Conservation (phyloP, 2,888 invertebrate genomes). For the Hermaeophaga mercurialis region DNA sequence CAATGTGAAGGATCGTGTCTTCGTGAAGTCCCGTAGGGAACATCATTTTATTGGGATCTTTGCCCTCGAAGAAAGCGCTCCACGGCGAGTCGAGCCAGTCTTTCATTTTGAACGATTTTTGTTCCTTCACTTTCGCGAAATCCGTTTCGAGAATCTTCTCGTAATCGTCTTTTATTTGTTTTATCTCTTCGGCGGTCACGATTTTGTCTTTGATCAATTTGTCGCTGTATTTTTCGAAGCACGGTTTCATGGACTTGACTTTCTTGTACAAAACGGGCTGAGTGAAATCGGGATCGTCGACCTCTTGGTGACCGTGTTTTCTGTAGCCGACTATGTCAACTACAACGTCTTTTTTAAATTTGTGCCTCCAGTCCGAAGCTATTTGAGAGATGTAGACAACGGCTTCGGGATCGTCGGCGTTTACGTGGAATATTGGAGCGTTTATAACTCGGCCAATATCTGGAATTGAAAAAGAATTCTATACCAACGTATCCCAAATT, state of each 20-base stretch:
- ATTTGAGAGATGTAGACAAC: constrained; percentile 89
- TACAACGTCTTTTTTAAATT: constrained; percentile 92
- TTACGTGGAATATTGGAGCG: constrained; percentile 93
- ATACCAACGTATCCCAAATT: too few species aligned
- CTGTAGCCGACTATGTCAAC: constrained; percentile 92
- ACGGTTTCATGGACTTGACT: constrained; percentile 78
- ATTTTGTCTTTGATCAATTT: constrained; percentile 77
- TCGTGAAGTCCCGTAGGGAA: constrained; percentile 79
- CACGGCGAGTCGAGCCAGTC: constrained; percentile 97
- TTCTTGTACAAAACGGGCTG: constrained; percentile 94
- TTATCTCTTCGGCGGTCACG: constrained; percentile 71
- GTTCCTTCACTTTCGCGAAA: constrained; percentile 70
- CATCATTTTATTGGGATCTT: constrained; percentile 68
- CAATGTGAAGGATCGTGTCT: constrained; percentile 83
- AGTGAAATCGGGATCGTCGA: constrained; percentile 97
- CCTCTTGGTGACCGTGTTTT: constrained; percentile 94
- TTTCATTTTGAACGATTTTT: constrained; percentile 87
- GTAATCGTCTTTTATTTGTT: constrained; percentile 86
- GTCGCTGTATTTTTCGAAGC: constrained; percentile 79
- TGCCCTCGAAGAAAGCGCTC: constrained; percentile 87
- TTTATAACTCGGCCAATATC: constrained; percentile 91
- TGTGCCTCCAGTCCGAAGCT: constrained; percentile 89
- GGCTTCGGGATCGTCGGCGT: constrained; percentile 89
- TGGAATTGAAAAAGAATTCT: constrained; percentile 47
- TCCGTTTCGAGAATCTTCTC: constrained; percentile 91